phyloP scores from a whole-genome alignment of 2,888 invertebrate species.

The Hyposoter dolosus region DNA sequence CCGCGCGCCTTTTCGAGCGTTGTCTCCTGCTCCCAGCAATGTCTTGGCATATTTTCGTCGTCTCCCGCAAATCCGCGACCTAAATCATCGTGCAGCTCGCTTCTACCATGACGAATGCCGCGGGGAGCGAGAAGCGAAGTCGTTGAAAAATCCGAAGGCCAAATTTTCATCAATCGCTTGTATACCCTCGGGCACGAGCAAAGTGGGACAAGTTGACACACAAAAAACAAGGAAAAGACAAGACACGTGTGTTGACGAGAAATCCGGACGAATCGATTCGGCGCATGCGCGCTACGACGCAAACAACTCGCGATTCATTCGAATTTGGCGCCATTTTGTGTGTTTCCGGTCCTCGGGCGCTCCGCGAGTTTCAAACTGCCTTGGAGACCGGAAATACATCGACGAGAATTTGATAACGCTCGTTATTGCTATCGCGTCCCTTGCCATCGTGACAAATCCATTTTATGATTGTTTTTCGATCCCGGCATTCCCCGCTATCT shows the following conservation, averaged over 20 bases:
- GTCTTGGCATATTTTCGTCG: not conserved
- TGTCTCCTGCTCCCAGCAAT: not conserved
- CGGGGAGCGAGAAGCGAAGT: not conserved
- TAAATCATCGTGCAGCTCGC: not conserved
- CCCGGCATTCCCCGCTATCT: not conserved
- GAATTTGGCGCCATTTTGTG: constrained; percentile 41
- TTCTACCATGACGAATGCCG: not conserved
- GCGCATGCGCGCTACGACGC: constrained; percentile 34
- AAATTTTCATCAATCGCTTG: not conserved
- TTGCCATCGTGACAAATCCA: not conserved
- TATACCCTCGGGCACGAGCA: not conserved
- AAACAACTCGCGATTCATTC: not conserved
- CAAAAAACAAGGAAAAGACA: not conserved
- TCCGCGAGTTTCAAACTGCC: not conserved
- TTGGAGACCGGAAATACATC: not conserved
- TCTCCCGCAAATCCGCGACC: not conserved
- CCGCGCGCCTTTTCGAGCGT: constrained; percentile 29
- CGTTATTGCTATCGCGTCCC: not conserved
- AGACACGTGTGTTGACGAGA: constrained; percentile 61
- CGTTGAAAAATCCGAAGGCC: not conserved
- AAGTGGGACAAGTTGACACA: not conserved
- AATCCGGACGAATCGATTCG: constrained; percentile 42
- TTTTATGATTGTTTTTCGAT: constrained; percentile 9
- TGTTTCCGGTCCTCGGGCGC: not conserved
- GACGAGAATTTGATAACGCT: not conserved